These are phyloP conservation scores for Agrochola lota DNA, from an alignment of 2,888 invertebrate species.

Conservation along the genomic window DNA sequence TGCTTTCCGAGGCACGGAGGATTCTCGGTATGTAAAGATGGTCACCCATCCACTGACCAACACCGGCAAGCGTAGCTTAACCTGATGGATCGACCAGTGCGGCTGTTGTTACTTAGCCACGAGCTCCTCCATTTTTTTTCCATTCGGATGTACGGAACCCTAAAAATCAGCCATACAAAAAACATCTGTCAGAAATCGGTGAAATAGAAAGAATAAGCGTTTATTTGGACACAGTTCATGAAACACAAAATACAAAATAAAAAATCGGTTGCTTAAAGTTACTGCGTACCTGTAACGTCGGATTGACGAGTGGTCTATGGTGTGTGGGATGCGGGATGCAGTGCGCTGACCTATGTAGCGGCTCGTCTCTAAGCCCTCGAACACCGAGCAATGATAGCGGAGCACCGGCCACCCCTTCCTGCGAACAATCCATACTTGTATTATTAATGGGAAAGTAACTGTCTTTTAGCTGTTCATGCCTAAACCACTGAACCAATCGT, in stretches of 20 bases:
- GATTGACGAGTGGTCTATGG: constrained; percentile 83
- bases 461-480: not conserved
- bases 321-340: constrained; percentile 92
- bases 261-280: not conserved
- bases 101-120: too few relatives aligned
- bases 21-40: too few relatives aligned
- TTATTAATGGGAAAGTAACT: not conserved
- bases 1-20: too few relatives aligned
- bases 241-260: too few relatives aligned
- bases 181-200: not conserved
- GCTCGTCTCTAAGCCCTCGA: constrained; percentile 88
- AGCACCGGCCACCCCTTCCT: constrained; percentile 83
- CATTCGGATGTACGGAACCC: too few relatives aligned
- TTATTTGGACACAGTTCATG: too few relatives aligned
- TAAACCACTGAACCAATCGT: not conserved
- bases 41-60: too few relatives aligned
- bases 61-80: too few relatives aligned
- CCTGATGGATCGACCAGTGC: too few relatives aligned
- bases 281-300: constrained; percentile 82
- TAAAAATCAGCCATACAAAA: not conserved
- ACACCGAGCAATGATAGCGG: constrained; percentile 85
- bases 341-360: constrained; percentile 94
- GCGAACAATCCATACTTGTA: not conserved
- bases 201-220: not conserved
- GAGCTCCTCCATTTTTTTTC: too few relatives aligned